phyloP scores from a whole-genome alignment of 2,888 invertebrate genomes.

The Zelleria hepariella region DNA sequence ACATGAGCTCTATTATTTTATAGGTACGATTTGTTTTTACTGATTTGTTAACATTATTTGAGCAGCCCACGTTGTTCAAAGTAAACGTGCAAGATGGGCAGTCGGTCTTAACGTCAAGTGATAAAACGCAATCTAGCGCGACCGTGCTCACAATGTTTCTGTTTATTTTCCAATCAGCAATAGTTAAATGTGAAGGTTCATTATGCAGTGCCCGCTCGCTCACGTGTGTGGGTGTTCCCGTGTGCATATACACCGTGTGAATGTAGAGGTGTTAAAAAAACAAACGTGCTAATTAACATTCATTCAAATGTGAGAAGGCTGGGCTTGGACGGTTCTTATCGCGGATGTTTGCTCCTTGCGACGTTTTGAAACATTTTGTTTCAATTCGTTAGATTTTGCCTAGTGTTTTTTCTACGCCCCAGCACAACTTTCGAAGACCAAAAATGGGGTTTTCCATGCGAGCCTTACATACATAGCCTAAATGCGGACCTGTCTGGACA shows the following conservation, averaged over 20 bases:
- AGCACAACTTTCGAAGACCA: no score
- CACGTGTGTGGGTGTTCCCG: constrained; percentile 19
- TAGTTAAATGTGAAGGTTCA: constrained; percentile 33
- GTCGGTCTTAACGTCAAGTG: not conserved
- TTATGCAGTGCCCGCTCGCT: constrained; percentile 23
- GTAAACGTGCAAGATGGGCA: not conserved
- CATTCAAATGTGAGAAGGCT: constrained; percentile 60
- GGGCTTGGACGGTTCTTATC: constrained; percentile 37
- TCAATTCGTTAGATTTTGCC: no score
- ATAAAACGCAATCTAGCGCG: not conserved
- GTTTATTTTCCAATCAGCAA: constrained; percentile 36
- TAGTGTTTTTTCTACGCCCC: no score
- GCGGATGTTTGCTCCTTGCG: constrained; percentile 29
- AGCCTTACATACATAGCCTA: no score
- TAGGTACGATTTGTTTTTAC: constrained; percentile 18
- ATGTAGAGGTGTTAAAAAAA: constrained; percentile 47
- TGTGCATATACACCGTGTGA: constrained; percentile 20
- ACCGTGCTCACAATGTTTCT: constrained; percentile 22
- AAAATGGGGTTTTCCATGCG: no score
- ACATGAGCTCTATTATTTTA: constrained; percentile 26
- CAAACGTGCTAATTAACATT: constrained; percentile 63
- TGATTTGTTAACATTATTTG: constrained; percentile 8
- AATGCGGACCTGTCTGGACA: no score
- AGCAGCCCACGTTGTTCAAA: constrained; percentile 6
- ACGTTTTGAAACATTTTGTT: no score